Percentiles rank a stretch among this genome's conserved stretches.
Conservation (phyloP, 2,797 vertebrate species). For the Coreius guichenoti region DNA sequence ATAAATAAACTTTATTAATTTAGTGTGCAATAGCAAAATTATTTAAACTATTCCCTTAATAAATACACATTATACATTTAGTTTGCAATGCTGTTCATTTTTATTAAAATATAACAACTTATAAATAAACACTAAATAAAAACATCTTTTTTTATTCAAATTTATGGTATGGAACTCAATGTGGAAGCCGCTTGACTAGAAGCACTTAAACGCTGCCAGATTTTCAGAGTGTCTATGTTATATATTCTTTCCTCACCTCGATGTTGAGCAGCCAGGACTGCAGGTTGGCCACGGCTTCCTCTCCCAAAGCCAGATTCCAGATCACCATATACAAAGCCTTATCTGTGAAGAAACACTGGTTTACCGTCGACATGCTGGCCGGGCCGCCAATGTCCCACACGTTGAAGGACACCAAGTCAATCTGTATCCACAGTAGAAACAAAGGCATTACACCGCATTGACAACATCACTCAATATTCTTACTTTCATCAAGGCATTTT, state of each 20-base stretch:
- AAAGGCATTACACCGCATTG: background rate
- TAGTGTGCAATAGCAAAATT: no score
- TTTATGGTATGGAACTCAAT: background rate
- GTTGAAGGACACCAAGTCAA: slow-evolving; percentile 88
- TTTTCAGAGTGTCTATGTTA: background rate
- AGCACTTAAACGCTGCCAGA: no score
- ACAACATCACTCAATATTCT: background rate
- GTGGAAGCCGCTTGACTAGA: background rate
- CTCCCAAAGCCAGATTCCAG: slow-evolving; percentile 97
- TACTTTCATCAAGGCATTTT: background rate
- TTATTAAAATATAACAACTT: background rate
- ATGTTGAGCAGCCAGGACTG: slow-evolving; percentile 98
- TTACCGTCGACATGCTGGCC: slow-evolving; percentile 93
- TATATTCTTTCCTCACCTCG: slow-evolving; percentile 79
- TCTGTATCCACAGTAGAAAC: slow-evolving; percentile 77
- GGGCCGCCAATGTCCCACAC: slow-evolving; percentile 96
- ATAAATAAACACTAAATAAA: background rate
- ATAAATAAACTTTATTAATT: no score
- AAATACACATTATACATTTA: background rate
- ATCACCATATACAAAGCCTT: slow-evolving; percentile 94
- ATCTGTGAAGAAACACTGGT: slow-evolving; percentile 99
- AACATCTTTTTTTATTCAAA: background rate
- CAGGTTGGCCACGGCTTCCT: slow-evolving; percentile 93
- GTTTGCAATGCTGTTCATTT: background rate
- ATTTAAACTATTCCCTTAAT: no score